phyloP scores from a whole-genome alignment of 2,888 invertebrate species.

The Craniophora ligustri region DNA sequence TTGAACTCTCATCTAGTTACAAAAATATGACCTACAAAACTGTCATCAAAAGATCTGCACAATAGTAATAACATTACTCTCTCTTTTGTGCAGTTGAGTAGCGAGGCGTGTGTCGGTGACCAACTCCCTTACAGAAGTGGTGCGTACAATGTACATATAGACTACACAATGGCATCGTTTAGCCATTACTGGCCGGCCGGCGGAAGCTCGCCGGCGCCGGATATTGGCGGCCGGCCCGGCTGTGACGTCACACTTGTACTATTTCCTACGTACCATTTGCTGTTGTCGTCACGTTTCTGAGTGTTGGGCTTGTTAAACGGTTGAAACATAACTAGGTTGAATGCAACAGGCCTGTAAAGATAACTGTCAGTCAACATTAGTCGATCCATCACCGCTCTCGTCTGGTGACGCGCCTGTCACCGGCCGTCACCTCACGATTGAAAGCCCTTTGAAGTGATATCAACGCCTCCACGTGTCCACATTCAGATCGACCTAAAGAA shows the following conservation, averaged over 20 bases:
- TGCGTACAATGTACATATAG: background rate
- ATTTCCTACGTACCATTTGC: constrained; percentile 29
- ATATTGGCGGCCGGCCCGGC: constrained; percentile 21
- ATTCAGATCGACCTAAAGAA: background rate
- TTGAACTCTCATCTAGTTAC: too few relatives aligned
- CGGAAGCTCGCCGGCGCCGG: constrained; percentile 19
- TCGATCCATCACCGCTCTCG: background rate
- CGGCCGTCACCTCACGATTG: constrained; percentile 6
- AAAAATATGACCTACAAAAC: too few relatives aligned
- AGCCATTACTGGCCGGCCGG: background rate
- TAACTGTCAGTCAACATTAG: background rate
- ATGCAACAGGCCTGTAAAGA: background rate
- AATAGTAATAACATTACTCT: background rate
- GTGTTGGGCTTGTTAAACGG: too few relatives aligned
- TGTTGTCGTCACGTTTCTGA: background rate
- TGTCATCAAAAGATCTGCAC: too few relatives aligned
- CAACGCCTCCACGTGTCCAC: background rate
- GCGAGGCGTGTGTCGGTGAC: background rate
- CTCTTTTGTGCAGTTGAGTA: background rate
- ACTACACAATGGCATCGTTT: constrained; percentile 1
- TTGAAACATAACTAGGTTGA: too few relatives aligned
- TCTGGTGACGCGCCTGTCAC: constrained; percentile 8
- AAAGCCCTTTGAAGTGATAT: background rate
- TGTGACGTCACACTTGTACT: constrained; percentile 13
- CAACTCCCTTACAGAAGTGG: background rate